Evolutionary conservation across 2,888 invertebrate genomes (phyloP), one percentile per base, ranked within the genome.

Genomic region (Apamea sordens): DNA sequence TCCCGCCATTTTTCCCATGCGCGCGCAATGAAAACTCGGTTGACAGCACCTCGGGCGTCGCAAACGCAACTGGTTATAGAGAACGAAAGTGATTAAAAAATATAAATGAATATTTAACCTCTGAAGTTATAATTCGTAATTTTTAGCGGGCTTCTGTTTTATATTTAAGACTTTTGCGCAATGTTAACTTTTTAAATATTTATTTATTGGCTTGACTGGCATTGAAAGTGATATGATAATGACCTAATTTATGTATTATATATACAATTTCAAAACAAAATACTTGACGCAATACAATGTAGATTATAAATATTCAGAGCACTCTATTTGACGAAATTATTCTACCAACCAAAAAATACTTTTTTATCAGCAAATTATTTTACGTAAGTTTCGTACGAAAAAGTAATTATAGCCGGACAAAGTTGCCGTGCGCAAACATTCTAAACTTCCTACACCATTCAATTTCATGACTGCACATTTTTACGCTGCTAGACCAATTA

Each of bases 31-130:
- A 88, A 89, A 89, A 88, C 79, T 77, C 47, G 73, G 69, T 83
- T 80, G 81, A 73, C 73, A 71, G 75, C 56, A 83, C 53, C n/a
- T 47, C 68, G 21, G 3, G 24, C 83, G 65, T 28, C 75, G 83
- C 82, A 73, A 74, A 76, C 82, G 80, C 82, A 84, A 86, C 89
- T 80, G 82, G 85, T 87, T 89, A 83, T 87, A 82, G 90, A 93
- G 90, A 94, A 92, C 84, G 94, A 94, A 94, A 94, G 95, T 93
- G 89, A 89, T 83, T 79, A 44, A 76, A 73, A 86, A 77, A 68
- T 78, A 77, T 74, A 11, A 76, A 81, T 67, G 44, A 61, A 76
- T 71, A 83, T 70, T 71, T 47, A 83, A 76, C 41, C 68, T 67
- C 56, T 71, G 71, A 78, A 74, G 11, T 18, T 10, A 36, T 61